Evolutionary conservation across 2,797 vertebrate species (phyloP).

Genomic region (Avahi laniger): DNA sequence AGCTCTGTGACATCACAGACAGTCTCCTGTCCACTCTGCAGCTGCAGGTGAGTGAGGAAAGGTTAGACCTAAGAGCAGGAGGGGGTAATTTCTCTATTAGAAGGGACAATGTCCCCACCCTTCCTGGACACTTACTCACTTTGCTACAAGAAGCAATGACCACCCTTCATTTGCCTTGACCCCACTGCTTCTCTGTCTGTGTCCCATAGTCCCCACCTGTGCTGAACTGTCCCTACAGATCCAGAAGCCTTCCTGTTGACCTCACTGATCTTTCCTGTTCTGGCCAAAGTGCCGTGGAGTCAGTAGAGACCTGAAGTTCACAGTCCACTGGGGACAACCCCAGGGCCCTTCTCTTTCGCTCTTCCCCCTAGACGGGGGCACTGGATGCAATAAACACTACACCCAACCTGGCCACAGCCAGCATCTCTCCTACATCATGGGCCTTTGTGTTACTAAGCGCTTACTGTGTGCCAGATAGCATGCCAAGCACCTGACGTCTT

Average conservation of each 20-base stretch:
- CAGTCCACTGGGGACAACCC: background rate
- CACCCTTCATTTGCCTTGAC: background rate
- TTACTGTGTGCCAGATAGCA: background rate
- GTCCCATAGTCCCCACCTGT: background rate
- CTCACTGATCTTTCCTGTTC: background rate
- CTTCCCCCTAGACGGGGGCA: slow-evolving; percentile 9
- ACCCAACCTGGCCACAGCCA: fast-evolving
- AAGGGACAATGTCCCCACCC: background rate
- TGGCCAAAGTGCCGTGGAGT: background rate
- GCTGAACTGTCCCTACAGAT: background rate
- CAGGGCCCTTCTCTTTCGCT: background rate
- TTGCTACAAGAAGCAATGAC: background rate
- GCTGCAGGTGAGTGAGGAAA: slow-evolving; percentile 16
- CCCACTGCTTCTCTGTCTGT: background rate
- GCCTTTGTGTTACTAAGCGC: background rate
- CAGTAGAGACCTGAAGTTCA: background rate
- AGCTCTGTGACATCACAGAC: slow-evolving; percentile 60
- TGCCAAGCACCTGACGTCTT: background rate
- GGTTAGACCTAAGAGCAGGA: background rate
- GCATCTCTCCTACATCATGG: background rate
- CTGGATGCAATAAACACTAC: background rate
- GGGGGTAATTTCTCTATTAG: background rate
- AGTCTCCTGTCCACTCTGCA: background rate
- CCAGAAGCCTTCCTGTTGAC: background rate
- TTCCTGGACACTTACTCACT: background rate